phyloP scores from a whole-genome alignment of 2,113 vertebrate genomes.

The Bambusicola thoracicus region DNA sequence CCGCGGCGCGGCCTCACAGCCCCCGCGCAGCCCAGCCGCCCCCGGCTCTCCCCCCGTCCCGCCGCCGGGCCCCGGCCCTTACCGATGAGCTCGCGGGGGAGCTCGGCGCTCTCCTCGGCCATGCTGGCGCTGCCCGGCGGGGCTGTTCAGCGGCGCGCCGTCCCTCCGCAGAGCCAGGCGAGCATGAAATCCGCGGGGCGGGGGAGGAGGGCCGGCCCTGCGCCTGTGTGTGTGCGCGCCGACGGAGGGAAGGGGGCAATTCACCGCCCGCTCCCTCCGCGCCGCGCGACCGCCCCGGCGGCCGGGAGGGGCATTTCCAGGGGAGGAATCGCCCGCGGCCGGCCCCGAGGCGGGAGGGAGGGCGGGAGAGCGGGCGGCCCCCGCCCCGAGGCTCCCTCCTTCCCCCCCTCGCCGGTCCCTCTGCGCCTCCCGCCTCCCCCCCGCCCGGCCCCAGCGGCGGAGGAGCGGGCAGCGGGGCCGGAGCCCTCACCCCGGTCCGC shows the following conservation, averaged over 20 bases:
- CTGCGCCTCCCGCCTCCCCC: too few relatives aligned
- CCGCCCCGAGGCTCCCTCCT: neutral
- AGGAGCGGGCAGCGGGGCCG: too few relatives aligned
- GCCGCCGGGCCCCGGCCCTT: conserved; percentile 72
- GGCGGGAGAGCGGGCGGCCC: too few relatives aligned
- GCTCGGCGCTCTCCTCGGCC: conserved; percentile 88
- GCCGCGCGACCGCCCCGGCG: neutral
- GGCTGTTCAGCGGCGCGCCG: conserved; percentile 17
- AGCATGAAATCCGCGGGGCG: conserved; percentile 33
- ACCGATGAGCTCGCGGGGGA: conserved; percentile 90
- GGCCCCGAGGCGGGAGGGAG: too few relatives aligned
- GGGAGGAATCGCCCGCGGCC: neutral
- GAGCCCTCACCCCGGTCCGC: too few relatives aligned
- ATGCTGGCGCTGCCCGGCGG: conserved; percentile 74
- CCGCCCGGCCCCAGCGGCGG: too few relatives aligned
- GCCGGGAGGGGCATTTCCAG: neutral
- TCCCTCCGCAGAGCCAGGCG: neutral
- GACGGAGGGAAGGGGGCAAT: neutral
- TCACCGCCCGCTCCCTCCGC: too few relatives aligned
- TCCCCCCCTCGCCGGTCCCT: neutral
- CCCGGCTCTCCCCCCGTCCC: neutral
- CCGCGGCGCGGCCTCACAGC: neutral
- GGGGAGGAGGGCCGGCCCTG: neutral
- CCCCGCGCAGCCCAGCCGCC: too few relatives aligned
- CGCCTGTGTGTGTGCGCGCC: neutral